A percentile compares a stretch with the other conserved stretches of the same genome.
Evolutionary conservation across 2,113 vertebrate species (phyloP).

Genomic region (Paramisgurnus dabryanus): DNA sequence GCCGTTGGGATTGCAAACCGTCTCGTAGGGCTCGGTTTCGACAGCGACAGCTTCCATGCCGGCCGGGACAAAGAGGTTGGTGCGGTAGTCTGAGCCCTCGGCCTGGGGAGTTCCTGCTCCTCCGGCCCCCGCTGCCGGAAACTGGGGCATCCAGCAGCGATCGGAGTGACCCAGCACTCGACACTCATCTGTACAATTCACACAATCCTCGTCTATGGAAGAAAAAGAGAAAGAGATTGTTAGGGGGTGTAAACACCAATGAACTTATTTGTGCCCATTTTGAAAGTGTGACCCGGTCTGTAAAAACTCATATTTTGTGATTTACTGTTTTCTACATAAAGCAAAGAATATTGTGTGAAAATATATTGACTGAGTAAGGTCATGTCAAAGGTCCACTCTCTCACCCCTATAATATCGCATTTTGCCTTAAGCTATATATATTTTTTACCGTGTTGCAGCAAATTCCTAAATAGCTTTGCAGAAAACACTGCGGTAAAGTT

Average conservation of each 20-base stretch:
- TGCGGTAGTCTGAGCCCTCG: slow-evolving; percentile 98
- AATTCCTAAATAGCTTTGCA: background rate
- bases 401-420: background rate
- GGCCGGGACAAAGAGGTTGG: slow-evolving; percentile 97
- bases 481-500: background rate
- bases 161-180: slow-evolving; percentile 98
- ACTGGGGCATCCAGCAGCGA: slow-evolving; percentile 99
- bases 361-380: too few relatives aligned
- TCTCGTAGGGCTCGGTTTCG: slow-evolving; percentile 93
- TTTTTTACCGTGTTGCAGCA: background rate
- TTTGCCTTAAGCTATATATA: background rate
- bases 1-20: slow-evolving; percentile 91
- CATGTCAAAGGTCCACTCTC: background rate
- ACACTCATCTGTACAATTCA: slow-evolving; percentile 99
- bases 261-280: too few relatives aligned
- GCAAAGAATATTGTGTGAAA: too few relatives aligned
- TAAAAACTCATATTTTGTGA: too few relatives aligned
- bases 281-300: too few relatives aligned
- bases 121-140: slow-evolving; percentile 73
- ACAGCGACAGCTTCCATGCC: slow-evolving; percentile 90
- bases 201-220: slow-evolving; percentile 94
- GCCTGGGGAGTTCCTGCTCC: slow-evolving; percentile 81
- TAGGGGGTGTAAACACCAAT: background rate
- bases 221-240: slow-evolving; percentile 8
- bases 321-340: too few relatives aligned